phyloP scores from a whole-genome alignment of 2,888 invertebrate species.

The Linnaemya tessellans region DNA sequence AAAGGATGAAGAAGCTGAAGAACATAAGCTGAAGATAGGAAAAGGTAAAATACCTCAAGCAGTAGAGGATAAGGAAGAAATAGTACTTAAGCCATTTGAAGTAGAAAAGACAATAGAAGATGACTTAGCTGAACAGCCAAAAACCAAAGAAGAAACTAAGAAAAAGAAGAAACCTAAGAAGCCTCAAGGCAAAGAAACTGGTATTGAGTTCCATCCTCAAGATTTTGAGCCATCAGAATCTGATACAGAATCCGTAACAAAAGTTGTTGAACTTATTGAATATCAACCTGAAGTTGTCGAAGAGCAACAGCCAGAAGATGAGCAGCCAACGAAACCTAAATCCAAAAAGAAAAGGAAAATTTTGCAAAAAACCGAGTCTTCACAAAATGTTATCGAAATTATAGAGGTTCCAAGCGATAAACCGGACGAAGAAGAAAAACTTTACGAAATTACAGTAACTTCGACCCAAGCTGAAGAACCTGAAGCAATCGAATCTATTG shows the following conservation, averaged over 20 bases:
- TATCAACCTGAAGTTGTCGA: constrained; percentile 75
- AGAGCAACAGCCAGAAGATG: constrained; percentile 76
- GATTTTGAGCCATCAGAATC: constrained; percentile 74
- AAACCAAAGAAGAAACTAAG: constrained; percentile 72
- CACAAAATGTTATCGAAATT: constrained; percentile 83
- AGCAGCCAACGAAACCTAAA: constrained; percentile 76
- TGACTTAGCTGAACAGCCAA: constrained; percentile 60
- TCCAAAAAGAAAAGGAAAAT: constrained; percentile 80
- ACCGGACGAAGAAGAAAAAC: constrained; percentile 68
- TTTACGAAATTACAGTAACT: constrained; percentile 77
- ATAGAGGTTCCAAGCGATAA: constrained; percentile 78
- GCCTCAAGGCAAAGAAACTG: constrained; percentile 72
- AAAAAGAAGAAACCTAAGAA: constrained; percentile 75
- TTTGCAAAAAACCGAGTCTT: constrained; percentile 81
- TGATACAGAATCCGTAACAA: constrained; percentile 74
- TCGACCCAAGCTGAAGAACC: constrained; percentile 68
- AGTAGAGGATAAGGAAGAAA: constrained; percentile 80
- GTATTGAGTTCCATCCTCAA: constrained; percentile 76
- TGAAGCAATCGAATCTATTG: constrained; percentile 67
- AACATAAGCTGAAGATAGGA: constrained; percentile 78
- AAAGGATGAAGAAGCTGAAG: constrained; percentile 73
- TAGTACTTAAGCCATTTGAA: constrained; percentile 78
- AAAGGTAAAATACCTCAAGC: constrained; percentile 79
- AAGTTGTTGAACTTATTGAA: constrained; percentile 77
- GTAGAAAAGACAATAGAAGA: constrained; percentile 66